These are phyloP conservation scores for Lottia scabra DNA, from an alignment of 2,888 invertebrate genomes.

Conservation along the genomic window DNA sequence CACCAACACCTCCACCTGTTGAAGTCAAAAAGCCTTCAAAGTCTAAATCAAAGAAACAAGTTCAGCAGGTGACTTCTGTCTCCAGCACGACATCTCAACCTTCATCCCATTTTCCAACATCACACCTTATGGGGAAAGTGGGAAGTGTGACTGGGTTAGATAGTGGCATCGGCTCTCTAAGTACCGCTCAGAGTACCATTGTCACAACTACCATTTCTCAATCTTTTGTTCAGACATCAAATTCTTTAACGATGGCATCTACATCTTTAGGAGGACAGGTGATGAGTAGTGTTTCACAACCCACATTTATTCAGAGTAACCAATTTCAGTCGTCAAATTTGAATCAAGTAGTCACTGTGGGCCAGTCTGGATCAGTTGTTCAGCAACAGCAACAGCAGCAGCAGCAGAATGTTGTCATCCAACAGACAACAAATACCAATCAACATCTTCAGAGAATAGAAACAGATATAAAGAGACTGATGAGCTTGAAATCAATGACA, in stretches of 20 bases:
- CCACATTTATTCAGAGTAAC: background rate
- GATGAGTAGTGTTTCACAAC: background rate
- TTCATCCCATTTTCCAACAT: slow-evolving; percentile 12
- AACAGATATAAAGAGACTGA: slow-evolving; percentile 78
- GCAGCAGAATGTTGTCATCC: slow-evolving; percentile 34
- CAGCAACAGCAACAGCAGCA: slow-evolving; percentile 43
- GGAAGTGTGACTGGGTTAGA: background rate
- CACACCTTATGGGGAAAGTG: slow-evolving; percentile 13
- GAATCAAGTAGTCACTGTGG: slow-evolving; percentile 9
- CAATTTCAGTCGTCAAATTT: background rate
- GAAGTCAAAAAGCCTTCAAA: background rate
- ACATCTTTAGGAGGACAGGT: slow-evolving; percentile 9
- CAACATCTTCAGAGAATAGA: slow-evolving; percentile 73
- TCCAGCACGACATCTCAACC: background rate
- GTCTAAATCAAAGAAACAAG: background rate
- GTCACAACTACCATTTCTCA: slow-evolving; percentile 52
- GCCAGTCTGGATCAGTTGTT: slow-evolving; percentile 28
- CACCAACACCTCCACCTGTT: background rate
- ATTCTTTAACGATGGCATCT: slow-evolving; percentile 23
- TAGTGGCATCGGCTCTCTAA: slow-evolving; percentile 9
- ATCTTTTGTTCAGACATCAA: slow-evolving; percentile 31
- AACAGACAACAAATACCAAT: slow-evolving; percentile 40
- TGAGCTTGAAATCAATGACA: slow-evolving; percentile 72
- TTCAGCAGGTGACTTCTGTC: background rate
- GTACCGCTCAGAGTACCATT: slow-evolving; percentile 33